Evolutionary conservation across 1,140 invertebrate genomes (phyloP).

Genomic region (Brachionus rubens): DNA sequence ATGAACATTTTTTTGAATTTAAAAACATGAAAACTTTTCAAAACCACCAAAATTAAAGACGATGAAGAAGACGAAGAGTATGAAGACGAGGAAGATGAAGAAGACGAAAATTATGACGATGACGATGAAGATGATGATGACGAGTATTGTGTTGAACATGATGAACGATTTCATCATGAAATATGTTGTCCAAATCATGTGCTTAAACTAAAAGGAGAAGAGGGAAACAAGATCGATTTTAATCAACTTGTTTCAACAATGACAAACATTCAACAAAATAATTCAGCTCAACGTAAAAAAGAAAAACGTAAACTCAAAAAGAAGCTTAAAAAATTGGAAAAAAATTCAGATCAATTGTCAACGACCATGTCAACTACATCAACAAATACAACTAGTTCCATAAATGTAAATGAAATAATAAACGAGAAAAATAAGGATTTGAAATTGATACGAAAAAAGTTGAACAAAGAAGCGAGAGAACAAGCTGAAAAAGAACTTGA

Average conservation of each 20-base stretch:
- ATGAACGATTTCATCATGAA: neutral
- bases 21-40: no score
- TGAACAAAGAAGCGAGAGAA: neutral
- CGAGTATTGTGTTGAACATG: neutral
- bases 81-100: neutral
- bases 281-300: constrained; percentile 25
- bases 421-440: constrained; percentile 3
- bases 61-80: neutral
- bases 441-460: neutral
- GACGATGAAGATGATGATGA: constrained; percentile 2
- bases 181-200: neutral
- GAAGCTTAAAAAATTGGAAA: constrained; percentile 25
- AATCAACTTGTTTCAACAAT: neutral
- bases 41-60: no score
- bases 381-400: constrained; percentile 11
- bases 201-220: neutral
- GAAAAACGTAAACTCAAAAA: constrained; percentile 26
- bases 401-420: constrained; percentile 18
- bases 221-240: neutral
- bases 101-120: neutral
- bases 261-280: neutral
- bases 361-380: neutral
- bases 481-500: neutral
- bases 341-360: neutral
- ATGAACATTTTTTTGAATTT: no score